Conservation (phyloP, 2,888 invertebrate genomes). For the Gymnosoma rotundatum region DNA sequence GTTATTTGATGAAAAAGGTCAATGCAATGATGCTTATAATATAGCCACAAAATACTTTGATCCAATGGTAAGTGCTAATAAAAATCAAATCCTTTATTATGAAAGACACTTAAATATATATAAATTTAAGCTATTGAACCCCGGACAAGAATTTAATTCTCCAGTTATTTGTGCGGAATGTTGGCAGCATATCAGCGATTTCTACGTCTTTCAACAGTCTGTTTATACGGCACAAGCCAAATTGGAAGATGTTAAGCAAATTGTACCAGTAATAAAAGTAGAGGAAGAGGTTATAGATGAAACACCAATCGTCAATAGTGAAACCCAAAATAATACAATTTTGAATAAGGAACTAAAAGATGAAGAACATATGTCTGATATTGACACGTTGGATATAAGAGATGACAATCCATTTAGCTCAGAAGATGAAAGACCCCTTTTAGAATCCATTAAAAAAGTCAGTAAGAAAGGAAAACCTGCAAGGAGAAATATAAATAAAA, state of each 20-base stretch:
- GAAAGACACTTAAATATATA: neutral
- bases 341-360: slow-evolving; percentile 49
- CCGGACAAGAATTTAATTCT: slow-evolving; percentile 45
- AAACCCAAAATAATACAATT: slow-evolving; percentile 18
- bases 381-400: slow-evolving; percentile 24
- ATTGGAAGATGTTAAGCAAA: slow-evolving; percentile 52
- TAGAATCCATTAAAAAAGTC: slow-evolving; percentile 51
- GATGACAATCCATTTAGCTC: slow-evolving; percentile 56
- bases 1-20: slow-evolving; percentile 58
- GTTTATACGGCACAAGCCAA: slow-evolving; percentile 54
- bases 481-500: slow-evolving; percentile 57
- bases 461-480: slow-evolving; percentile 44
- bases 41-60: slow-evolving; percentile 61
- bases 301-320: neutral
- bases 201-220: slow-evolving; percentile 62
- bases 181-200: slow-evolving; percentile 68
- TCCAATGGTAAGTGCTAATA: slow-evolving; percentile 50
- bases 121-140: slow-evolving; percentile 50
- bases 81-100: neutral
- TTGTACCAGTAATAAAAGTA: slow-evolving; percentile 48
- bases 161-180: slow-evolving; percentile 63
- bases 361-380: slow-evolving; percentile 49
- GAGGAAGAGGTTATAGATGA: slow-evolving; percentile 41
- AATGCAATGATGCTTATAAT: slow-evolving; percentile 59
- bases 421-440: slow-evolving; percentile 72